A percentile compares a stretch with the other conserved stretches of the same genome.
phyloP scores from a whole-genome alignment of 2,113 vertebrate genomes.

The Centropristis striata region DNA sequence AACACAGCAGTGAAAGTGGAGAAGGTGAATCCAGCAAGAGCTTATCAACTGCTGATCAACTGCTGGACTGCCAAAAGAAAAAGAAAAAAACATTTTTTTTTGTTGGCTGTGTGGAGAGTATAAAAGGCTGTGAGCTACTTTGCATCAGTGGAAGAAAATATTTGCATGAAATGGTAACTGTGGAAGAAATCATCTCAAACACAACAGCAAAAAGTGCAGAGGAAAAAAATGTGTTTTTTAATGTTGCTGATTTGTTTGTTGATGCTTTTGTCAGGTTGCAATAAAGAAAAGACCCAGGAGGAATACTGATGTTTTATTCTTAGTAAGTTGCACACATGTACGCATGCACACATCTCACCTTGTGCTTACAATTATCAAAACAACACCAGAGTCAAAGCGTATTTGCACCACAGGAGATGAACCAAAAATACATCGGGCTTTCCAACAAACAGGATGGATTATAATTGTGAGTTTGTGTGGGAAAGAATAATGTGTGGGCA shows the following conservation, averaged over 20 bases:
- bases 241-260: slow-evolving; percentile 34
- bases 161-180: background rate
- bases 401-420: slow-evolving; percentile 55
- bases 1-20: slow-evolving; percentile 2
- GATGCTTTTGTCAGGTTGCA: slow-evolving; percentile 34
- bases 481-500: slow-evolving; percentile 55
- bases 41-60: slow-evolving; percentile 17
- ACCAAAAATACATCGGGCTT: slow-evolving; percentile 60
- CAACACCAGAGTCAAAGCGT: slow-evolving; percentile 40
- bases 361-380: slow-evolving; percentile 49
- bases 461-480: slow-evolving; percentile 47
- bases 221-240: background rate
- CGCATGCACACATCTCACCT: slow-evolving; percentile 9
- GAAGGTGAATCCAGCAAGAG: slow-evolving; percentile 17
- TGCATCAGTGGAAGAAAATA: slow-evolving; percentile 22
- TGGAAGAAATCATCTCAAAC: slow-evolving; percentile 25
- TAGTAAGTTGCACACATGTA: slow-evolving; percentile 19
- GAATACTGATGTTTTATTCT: slow-evolving; percentile 47
- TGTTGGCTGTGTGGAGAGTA: background rate
- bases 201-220: background rate
- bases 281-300: slow-evolving; percentile 37
- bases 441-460: slow-evolving; percentile 49
- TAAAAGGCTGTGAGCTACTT: background rate
- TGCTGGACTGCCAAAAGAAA: background rate
- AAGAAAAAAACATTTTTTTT: background rate